A percentile compares a stretch with the other conserved stretches of the same genome.
phyloP scores from a whole-genome alignment of 2,797 vertebrate genomes.

The Cynodonichthys magdalenae region DNA sequence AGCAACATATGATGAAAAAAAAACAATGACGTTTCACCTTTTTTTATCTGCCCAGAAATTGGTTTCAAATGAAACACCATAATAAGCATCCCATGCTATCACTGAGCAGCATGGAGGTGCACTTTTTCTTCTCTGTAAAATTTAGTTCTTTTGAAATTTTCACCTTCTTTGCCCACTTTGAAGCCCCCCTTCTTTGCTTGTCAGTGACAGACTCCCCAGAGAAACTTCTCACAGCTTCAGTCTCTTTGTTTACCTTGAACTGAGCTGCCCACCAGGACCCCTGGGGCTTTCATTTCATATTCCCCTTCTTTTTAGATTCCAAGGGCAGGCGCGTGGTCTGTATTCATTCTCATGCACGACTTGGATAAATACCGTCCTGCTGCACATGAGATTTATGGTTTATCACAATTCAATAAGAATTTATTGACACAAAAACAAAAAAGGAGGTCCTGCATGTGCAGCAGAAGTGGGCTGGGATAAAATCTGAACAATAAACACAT shows the following conservation, averaged over 20 bases:
- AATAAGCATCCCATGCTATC: too few species aligned
- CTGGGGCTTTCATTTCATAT: slow-evolving; percentile 9
- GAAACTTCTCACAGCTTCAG: slow-evolving; percentile 20
- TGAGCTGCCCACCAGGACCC: slow-evolving; percentile 1
- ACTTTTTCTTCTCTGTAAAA: slow-evolving; percentile 1
- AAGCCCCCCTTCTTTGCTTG: slow-evolving; percentile 4
- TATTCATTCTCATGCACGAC: slow-evolving; percentile 24
- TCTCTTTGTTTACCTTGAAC: slow-evolving; percentile 30
- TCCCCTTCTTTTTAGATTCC: slow-evolving; percentile 24
- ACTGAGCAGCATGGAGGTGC: not conserved
- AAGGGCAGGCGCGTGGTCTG: slow-evolving; percentile 5
- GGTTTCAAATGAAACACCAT: slow-evolving; percentile 3
- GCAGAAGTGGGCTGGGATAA: slow-evolving; percentile 4
- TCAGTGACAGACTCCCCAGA: slow-evolving; percentile 21
- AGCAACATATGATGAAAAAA: too few species aligned
- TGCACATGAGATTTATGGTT: slow-evolving; percentile 6
- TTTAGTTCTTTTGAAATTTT: slow-evolving; percentile 11
- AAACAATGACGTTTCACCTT: not conserved
- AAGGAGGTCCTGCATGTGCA: not conserved
- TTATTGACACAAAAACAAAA: slow-evolving; percentile 8
- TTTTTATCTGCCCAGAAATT: slow-evolving; percentile 14
- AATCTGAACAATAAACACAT: not conserved
- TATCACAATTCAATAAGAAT: slow-evolving; percentile 20
- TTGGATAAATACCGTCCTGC: slow-evolving; percentile 9
- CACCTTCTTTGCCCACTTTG: slow-evolving; percentile 3